Evolutionary conservation across 2,113 vertebrate genomes (phyloP).

Genomic region (Lepidothrix coronata): DNA sequence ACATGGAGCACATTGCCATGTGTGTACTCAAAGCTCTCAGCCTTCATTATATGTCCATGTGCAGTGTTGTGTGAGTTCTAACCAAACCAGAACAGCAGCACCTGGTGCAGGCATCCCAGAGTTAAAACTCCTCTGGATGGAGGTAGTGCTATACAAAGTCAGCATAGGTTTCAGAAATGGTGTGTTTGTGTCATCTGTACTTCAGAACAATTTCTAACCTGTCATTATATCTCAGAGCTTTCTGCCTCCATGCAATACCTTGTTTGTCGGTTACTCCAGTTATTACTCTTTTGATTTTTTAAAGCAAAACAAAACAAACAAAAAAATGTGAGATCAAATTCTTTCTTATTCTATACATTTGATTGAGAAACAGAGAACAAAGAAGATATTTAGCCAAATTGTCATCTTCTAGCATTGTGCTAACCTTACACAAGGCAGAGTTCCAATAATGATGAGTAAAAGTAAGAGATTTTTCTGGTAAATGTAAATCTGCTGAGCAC

Average conservation of each 20-base stretch:
- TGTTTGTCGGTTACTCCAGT: not conserved
- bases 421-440: not conserved
- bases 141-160: not conserved
- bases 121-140: not conserved
- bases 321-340: not conserved
- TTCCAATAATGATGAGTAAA: not conserved
- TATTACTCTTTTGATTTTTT: not conserved
- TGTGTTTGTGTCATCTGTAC: not conserved
- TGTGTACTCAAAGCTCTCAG: not conserved
- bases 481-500: not conserved
- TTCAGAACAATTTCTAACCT: not conserved
- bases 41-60: rapidly evolving
- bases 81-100: not conserved
- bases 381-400: not conserved
- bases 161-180: not conserved
- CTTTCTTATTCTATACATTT: not conserved
- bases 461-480: not conserved
- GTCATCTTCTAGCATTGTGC: not conserved
- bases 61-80: not conserved
- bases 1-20: not conserved
- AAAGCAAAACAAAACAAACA: not conserved
- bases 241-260: not conserved
- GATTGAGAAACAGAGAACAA: not conserved
- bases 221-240: not conserved
- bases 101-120: not conserved